phyloP scores from a whole-genome alignment of 2,797 vertebrate species.

The Enteromius unitaeniatus region DNA sequence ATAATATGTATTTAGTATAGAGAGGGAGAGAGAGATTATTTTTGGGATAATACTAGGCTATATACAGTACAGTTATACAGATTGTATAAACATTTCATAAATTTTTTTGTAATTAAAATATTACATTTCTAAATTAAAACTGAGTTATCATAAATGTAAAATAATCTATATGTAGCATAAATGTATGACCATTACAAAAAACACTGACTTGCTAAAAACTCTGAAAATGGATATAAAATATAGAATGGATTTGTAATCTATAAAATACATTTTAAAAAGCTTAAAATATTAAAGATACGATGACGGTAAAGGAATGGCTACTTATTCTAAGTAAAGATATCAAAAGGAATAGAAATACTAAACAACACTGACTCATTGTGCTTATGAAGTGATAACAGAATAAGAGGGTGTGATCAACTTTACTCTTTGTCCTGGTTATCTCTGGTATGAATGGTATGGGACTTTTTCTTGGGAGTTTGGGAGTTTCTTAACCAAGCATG shows the following conservation, averaged over 20 bases:
- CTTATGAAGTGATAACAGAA: background rate
- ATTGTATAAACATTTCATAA: background rate
- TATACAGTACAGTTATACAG: background rate
- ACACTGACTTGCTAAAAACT: background rate
- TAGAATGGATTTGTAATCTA: background rate
- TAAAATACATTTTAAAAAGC: background rate
- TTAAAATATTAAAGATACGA: background rate
- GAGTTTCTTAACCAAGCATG: slow-evolving; percentile 7
- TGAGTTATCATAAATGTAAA: background rate
- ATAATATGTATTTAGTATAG: background rate
- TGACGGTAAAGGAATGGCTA: background rate
- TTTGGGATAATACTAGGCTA: too few species aligned
- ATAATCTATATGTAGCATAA: background rate
- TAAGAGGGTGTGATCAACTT: slow-evolving; percentile 16
- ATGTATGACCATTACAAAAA: background rate
- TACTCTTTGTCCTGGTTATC: slow-evolving; percentile 13
- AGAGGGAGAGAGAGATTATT: background rate
- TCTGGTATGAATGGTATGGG: slow-evolving; percentile 17
- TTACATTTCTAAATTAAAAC: background rate
- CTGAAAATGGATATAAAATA: background rate
- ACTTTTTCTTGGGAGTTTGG: slow-evolving; percentile 24
- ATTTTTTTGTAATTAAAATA: background rate
- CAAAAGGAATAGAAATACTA: background rate
- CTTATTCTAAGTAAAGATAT: background rate
- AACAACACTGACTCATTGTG: background rate